These are phyloP conservation scores for Diacarnus erythraeanus DNA, from an alignment of 37 sponge, comb jelly and placozoan genomes.

Conservation along the genomic window DNA sequence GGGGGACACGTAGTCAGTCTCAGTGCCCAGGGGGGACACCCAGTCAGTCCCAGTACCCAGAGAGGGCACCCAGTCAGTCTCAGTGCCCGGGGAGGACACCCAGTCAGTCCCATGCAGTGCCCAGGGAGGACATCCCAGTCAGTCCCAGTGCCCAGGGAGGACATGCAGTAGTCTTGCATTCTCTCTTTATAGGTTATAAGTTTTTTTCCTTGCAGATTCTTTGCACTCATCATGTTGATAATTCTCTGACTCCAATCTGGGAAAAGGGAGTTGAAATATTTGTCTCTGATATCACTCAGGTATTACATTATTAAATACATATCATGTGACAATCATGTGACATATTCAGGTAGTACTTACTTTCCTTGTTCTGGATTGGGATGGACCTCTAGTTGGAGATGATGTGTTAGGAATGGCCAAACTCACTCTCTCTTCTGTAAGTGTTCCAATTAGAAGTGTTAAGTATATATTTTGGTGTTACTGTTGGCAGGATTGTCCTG, in stretches of 20 bases:
- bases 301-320: constrained; percentile 1
- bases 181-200: background rate
- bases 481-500: constrained; percentile 17
- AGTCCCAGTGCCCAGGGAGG: no score
- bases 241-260: constrained; percentile 40
- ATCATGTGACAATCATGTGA: background rate
- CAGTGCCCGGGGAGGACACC: no score
- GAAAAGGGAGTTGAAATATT: constrained; percentile 59
- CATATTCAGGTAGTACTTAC: constrained; percentile 33
- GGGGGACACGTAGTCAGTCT: no score
- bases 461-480: background rate
- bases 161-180: no score
- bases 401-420: constrained; percentile 49
- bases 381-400: constrained; percentile 54
- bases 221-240: constrained; percentile 39
- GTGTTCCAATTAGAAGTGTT: background rate
- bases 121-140: no score
- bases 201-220: constrained; percentile 15
- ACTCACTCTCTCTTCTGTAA: constrained; percentile 29
- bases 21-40: no score
- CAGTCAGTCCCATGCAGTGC: no score
- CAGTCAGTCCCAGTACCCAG: no score
- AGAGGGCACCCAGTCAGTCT: no score
- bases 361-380: constrained; percentile 63
- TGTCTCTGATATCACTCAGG: constrained; percentile 44